Percentiles rank a stretch among this genome's conserved stretches.
phyloP scores from a whole-genome alignment of 1,140 invertebrate species.

The Cephus cinctus region DNA sequence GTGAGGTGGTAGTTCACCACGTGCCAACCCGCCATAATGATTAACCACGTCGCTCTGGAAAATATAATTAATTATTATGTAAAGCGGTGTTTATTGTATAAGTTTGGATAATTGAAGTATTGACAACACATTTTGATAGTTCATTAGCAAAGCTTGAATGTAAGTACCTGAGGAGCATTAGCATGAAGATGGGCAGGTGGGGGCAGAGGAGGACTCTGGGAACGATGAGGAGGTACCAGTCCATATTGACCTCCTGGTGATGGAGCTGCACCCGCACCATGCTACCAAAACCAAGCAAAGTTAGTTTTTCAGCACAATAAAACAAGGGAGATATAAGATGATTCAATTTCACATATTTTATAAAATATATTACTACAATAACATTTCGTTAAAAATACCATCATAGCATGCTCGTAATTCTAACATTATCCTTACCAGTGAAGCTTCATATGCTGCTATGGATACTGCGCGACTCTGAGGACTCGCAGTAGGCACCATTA shows the following conservation, averaged over 20 bases:
- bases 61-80: constrained; percentile 6
- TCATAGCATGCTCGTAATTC: too few relatives aligned
- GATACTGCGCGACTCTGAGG: constrained; percentile 58
- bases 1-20: constrained; percentile 49
- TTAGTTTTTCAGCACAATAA: constrained; percentile 22
- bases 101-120: constrained; percentile 7
- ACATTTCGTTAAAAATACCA: neutral
- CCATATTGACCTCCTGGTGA: constrained; percentile 49
- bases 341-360: too few relatives aligned
- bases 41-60: constrained; percentile 65
- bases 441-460: constrained; percentile 63
- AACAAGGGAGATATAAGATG: too few relatives aligned
- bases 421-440: constrained; percentile 64
- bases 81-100: too few relatives aligned
- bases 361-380: neutral
- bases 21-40: constrained; percentile 41
- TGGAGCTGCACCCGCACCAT: constrained; percentile 48
- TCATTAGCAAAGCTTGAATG: constrained; percentile 3
- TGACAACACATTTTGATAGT: neutral
- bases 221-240: constrained; percentile 49
- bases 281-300: constrained; percentile 47
- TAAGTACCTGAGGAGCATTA: constrained; percentile 73
- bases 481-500: constrained; percentile 63
- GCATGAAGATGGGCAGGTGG: constrained; percentile 79
- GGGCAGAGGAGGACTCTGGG: constrained; percentile 64